Base-by-base conservation (phyloP, 2,797 vertebrate genomes). In the Phaenicophaeus curvirostris region DNA sequence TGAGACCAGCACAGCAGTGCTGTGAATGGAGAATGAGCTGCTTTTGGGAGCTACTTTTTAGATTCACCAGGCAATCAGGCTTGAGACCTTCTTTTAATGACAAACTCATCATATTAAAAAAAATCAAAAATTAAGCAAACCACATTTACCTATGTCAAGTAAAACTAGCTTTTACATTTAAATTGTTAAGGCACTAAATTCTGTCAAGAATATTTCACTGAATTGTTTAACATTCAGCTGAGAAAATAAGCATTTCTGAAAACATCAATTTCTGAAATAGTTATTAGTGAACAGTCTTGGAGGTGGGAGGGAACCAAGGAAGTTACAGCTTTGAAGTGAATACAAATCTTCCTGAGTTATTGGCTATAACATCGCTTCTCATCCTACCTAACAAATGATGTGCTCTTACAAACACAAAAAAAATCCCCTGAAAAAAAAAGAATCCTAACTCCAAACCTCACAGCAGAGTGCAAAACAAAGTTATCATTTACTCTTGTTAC, bases 241-340 rank as follows among this genome's bases (percentile, higher is more conserved):
- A 80, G 21, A 58, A 87, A 89, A 94, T 12, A 42, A 44, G 7
- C n/a, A 69, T 82, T 93, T 86, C 48, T 93, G 81, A 73, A 89
- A 93, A n/a, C 15, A 55, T 6, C 14, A 2, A 37, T 48, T 92
- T 54, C 55, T 77, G 39, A 61, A 84, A 76, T 11, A 82, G 46
- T 73, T 77, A 81, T 53, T 10, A 87, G 51, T 18, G 33, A 78
- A 65, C 27, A 72, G 50, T 78, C 35, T 39, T 55, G 11, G 8
- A 20, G 33, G 7, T 15, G 28, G 24, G 25, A 83, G 37, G 21
- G 46, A 93, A 85, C 9, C 61, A 57, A 61, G 39, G 61, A 92
- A 74, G 30, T 23, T 51, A 65, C 20, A 85, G 8, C 11, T 21
- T 76, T n/a, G 57, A 91, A 85, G 1, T 41, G 35, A 23, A 81